Conservation (phyloP, 2,113 vertebrate genomes). For the Hystrix cristata region DNA sequence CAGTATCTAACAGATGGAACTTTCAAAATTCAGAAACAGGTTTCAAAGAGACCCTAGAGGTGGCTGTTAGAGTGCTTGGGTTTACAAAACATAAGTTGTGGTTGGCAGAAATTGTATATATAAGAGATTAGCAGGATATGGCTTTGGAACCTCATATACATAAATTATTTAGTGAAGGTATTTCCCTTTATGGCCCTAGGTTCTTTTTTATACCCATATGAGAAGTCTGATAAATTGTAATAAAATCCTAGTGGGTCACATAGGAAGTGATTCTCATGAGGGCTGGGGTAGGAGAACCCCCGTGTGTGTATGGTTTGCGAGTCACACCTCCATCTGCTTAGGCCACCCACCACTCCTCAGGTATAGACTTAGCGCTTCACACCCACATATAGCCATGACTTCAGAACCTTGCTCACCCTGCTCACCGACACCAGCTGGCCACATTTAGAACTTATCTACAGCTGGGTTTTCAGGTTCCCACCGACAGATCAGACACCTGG, state of each 20-base stretch:
- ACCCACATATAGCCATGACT: neutral
- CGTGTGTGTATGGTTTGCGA: neutral
- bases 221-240: neutral
- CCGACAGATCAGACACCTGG: neutral
- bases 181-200: neutral
- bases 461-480: slow-evolving; percentile 49
- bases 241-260: neutral
- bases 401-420: neutral
- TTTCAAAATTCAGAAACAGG: slow-evolving; percentile 63
- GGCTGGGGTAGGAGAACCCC: neutral
- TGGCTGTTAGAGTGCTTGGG: neutral
- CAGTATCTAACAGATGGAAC: slow-evolving; percentile 54
- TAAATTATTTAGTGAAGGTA: neutral
- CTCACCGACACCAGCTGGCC: neutral
- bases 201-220: neutral
- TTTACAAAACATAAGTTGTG: slow-evolving; percentile 46
- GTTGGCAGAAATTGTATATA: neutral
- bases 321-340: neutral
- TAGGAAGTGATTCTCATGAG: neutral
- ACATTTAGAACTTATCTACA: neutral
- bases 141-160: slow-evolving; percentile 11
- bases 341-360: neutral
- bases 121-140: neutral
- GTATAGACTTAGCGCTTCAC: neutral
- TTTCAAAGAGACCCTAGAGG: slow-evolving; percentile 28